Conservation (phyloP, 2,888 invertebrate genomes). For the Brenthis hecate region DNA sequence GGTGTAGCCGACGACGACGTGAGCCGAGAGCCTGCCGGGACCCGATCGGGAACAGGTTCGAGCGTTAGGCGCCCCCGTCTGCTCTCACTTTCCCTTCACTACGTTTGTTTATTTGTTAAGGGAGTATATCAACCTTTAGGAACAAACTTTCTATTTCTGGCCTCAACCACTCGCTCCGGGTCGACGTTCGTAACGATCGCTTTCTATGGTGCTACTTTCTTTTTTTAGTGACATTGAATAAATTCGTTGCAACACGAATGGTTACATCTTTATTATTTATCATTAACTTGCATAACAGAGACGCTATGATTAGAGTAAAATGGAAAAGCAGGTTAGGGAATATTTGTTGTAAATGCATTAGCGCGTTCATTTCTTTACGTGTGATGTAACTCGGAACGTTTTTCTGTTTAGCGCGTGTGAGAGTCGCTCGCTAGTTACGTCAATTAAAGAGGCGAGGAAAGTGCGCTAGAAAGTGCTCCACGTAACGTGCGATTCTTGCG, state of each 20-base stretch:
- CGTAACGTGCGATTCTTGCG: conserved; percentile 59
- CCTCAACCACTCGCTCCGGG: conserved; percentile 68
- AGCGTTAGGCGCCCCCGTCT: conserved; percentile 55
- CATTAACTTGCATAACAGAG: conserved; percentile 1
- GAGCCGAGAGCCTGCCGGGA: conserved; percentile 41
- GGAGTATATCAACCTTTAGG: conserved; percentile 70
- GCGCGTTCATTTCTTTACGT: conserved; percentile 65
- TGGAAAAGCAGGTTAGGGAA: conserved; percentile 7
- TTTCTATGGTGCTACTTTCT: conserved; percentile 80
- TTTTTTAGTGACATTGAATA: conserved; percentile 65
- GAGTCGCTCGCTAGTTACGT: conserved; percentile 78
- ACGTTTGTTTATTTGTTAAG: conserved; percentile 78
- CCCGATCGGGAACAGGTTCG: conserved; percentile 64
- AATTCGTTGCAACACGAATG: conserved; percentile 1
- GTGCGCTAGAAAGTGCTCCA: conserved; percentile 76
- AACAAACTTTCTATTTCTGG: conserved; percentile 80
- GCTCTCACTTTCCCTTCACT: conserved; percentile 76
- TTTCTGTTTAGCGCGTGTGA: conserved; percentile 74
- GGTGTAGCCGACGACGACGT: conserved; percentile 31
- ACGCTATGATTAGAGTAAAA: conserved; percentile 1
- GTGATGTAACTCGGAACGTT: conserved; percentile 77
- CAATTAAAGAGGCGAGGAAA: conserved; percentile 78
- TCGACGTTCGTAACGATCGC: conserved; percentile 73
- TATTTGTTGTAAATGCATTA: conserved; percentile 49
- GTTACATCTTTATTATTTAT: conserved; percentile 4